These are phyloP conservation scores for Agrypnus murinus DNA, from an alignment of 2,888 invertebrate genomes.

Conservation along the genomic window DNA sequence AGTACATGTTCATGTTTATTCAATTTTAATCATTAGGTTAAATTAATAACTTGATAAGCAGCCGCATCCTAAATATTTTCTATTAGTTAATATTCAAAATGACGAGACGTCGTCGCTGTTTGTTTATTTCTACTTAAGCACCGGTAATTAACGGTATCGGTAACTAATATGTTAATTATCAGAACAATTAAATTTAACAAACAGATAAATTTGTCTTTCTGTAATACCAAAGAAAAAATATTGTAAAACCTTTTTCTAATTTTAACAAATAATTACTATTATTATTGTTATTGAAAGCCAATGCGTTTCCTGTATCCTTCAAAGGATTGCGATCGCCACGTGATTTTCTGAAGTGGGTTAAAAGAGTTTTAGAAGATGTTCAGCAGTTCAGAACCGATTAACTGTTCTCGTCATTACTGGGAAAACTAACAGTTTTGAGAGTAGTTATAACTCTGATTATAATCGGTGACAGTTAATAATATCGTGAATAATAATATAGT, in stretches of 20 bases:
- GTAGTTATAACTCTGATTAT: constrained; percentile 20
- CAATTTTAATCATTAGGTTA: too few species aligned
- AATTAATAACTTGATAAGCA: too few species aligned
- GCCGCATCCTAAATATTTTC: too few species aligned
- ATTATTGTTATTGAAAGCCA: constrained; percentile 7
- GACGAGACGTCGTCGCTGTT: constrained; percentile 23
- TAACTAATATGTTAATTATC: constrained; percentile 6
- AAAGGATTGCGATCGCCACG: background rate
- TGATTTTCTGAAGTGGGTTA: constrained; percentile 17
- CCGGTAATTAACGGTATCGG: constrained; percentile 22
- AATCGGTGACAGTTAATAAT: background rate
- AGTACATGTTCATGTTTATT: too few species aligned
- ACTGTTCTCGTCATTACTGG: constrained; percentile 29
- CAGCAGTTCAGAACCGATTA: constrained; percentile 30
- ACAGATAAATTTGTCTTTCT: too few species aligned
- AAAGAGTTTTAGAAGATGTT: constrained; percentile 13
- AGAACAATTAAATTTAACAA: constrained; percentile 3
- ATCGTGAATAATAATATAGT: background rate
- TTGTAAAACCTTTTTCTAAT: too few species aligned
- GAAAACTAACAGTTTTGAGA: constrained; percentile 33
- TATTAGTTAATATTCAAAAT: constrained; percentile 44
- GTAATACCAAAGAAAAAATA: too few species aligned
- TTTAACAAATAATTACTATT: constrained; percentile 1
- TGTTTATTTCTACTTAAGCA: constrained; percentile 28
- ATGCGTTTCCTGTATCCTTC: constrained; percentile 1